These are phyloP conservation scores for Trematocara marginatum DNA, from an alignment of 2,113 vertebrate genomes.

Conservation along the genomic window DNA sequence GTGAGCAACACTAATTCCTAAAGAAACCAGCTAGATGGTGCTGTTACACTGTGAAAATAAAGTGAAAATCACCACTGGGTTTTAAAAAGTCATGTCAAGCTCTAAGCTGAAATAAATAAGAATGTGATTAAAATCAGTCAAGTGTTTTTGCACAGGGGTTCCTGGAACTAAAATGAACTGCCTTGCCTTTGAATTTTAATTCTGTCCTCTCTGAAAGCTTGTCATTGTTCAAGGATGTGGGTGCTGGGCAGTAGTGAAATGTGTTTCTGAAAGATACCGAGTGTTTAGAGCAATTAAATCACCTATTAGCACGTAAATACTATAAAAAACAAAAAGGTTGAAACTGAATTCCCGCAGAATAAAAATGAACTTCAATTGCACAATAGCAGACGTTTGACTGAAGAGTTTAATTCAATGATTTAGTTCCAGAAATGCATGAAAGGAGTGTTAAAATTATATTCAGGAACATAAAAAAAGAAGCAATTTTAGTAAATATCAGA, in stretches of 20 bases:
- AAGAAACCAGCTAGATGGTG: constrained; percentile 52
- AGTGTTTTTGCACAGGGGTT: constrained; percentile 61
- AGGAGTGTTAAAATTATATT: not conserved
- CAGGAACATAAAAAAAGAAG: not conserved
- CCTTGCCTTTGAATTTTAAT: constrained; percentile 66
- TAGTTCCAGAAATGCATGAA: not conserved
- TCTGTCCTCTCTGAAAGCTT: constrained; percentile 61
- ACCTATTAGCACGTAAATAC: constrained; percentile 55
- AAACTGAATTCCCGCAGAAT: constrained; percentile 10
- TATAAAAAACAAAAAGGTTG: constrained; percentile 14
- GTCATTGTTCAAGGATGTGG: constrained; percentile 66
- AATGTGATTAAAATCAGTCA: constrained; percentile 72
- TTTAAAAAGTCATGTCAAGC: constrained; percentile 36
- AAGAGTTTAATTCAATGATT: constrained; percentile 7
- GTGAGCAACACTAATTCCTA: not conserved
- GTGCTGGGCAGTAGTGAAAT: constrained; percentile 55
- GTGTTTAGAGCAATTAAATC: constrained; percentile 65
- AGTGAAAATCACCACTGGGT: not conserved
- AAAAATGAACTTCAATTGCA: not conserved
- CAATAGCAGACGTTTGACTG: not conserved
- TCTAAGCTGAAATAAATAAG: constrained; percentile 65
- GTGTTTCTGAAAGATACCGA: constrained; percentile 65
- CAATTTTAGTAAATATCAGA: not conserved
- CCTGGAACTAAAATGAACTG: constrained; percentile 59
- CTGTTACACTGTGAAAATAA: constrained; percentile 37